phyloP scores from a whole-genome alignment of 2,888 invertebrate genomes.

The Trichogramma evanescens region DNA sequence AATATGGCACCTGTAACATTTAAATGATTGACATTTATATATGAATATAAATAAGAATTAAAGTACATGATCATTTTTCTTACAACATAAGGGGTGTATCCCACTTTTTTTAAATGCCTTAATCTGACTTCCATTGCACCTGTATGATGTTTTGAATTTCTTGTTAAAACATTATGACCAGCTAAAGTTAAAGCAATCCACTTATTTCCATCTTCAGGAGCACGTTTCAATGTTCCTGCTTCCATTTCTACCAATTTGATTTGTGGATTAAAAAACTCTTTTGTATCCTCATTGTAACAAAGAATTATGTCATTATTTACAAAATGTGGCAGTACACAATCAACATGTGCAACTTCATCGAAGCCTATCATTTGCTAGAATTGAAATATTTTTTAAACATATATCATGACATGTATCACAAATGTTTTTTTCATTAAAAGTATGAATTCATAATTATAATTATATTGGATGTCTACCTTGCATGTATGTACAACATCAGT shows the following conservation, averaged over 20 bases:
- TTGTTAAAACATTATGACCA: slow-evolving; percentile 16
- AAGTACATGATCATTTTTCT: slow-evolving; percentile 3
- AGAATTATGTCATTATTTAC: slow-evolving; percentile 59
- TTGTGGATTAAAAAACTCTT: slow-evolving; percentile 42
- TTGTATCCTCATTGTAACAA: slow-evolving; percentile 52
- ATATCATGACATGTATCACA: background rate
- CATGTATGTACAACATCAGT: slow-evolving; percentile 18
- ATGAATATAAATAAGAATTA: too few relatives aligned
- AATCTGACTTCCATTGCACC: slow-evolving; percentile 59
- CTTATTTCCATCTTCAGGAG: slow-evolving; percentile 25
- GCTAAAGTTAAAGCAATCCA: slow-evolving; percentile 57
- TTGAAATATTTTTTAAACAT: slow-evolving; percentile 5
- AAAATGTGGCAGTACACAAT: slow-evolving; percentile 65
- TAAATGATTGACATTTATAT: too few relatives aligned
- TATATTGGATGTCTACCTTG: slow-evolving; percentile 17
- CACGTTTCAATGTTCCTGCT: slow-evolving; percentile 27
- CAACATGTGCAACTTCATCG: slow-evolving; percentile 47
- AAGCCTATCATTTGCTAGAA: slow-evolving; percentile 48
- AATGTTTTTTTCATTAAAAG: background rate
- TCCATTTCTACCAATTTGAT: slow-evolving; percentile 24
- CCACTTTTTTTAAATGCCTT: slow-evolving; percentile 56
- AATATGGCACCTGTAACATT: too few relatives aligned
- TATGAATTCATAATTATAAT: background rate
- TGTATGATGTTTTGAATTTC: slow-evolving; percentile 5
- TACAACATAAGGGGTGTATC: slow-evolving; percentile 42